Conservation (phyloP, 2,888 invertebrate species). For the Pristionchus arcanus region DNA sequence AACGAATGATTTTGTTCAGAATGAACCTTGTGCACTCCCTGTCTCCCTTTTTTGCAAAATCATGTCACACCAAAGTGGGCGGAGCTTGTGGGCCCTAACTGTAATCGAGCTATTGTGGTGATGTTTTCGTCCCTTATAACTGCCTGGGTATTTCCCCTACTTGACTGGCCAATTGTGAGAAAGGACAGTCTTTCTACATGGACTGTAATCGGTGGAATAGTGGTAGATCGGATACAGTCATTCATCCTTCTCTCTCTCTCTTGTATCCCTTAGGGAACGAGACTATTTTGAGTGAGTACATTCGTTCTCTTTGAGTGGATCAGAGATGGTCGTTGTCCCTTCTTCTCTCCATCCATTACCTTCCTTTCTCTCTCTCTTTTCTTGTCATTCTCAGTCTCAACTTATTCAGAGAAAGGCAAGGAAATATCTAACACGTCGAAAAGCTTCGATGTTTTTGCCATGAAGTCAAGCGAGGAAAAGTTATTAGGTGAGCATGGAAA, state of each 20-base stretch:
- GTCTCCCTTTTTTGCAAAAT: too few species aligned
- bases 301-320: not conserved
- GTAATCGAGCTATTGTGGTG: not conserved
- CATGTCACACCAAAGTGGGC: too few species aligned
- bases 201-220: not conserved
- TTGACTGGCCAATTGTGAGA: not conserved
- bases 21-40: too few species aligned
- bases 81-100: too few species aligned
- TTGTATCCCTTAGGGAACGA: not conserved
- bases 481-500: constrained; percentile 32
- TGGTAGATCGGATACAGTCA: not conserved
- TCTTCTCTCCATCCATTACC: constrained; percentile 5
- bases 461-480: not conserved
- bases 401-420: not conserved
- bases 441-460: constrained; percentile 10
- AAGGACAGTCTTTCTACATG: not conserved
- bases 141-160: not conserved
- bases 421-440: not conserved
- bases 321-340: not conserved
- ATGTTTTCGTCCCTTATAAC: not conserved
- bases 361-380: not conserved
- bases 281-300: not conserved
- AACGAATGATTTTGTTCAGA: too few species aligned
- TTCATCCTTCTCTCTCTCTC: not conserved
- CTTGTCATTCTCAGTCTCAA: constrained; percentile 33